Conservation (phyloP, 2,797 vertebrate genomes). For the Morelia viridis region DNA sequence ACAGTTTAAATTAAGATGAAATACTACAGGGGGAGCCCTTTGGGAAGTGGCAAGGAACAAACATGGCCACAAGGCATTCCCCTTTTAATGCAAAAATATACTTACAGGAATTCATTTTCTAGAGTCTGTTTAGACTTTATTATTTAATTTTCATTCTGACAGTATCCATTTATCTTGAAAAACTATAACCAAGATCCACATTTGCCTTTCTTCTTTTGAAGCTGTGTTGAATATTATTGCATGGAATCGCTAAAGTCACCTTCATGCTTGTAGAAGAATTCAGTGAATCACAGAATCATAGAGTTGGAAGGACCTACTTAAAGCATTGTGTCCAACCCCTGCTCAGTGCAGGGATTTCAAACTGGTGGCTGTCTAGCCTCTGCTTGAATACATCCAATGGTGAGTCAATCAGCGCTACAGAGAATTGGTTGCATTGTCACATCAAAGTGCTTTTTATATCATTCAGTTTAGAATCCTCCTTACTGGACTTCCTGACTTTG, state of each 20-base stretch:
- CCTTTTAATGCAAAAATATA: conserved; percentile 58
- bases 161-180: conserved; percentile 55
- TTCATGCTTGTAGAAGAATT: neutral
- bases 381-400: neutral
- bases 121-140: conserved; percentile 30
- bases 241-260: neutral
- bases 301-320: neutral
- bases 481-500: neutral
- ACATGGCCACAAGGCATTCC: conserved; percentile 47
- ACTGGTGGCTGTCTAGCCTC: neutral
- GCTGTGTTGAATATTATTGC: neutral
- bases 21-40: conserved; percentile 47
- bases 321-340: neutral
- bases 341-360: neutral
- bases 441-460: neutral
- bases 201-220: neutral
- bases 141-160: conserved; percentile 59
- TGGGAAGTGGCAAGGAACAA: conserved; percentile 47
- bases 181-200: conserved; percentile 38
- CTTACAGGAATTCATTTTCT: conserved; percentile 52
- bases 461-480: neutral
- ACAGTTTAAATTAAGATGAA: conserved; percentile 64
- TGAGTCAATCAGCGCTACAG: neutral
- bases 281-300: neutral
- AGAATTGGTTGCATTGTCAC: neutral